A percentile compares a stretch with the other conserved stretches of the same genome.
These are phyloP conservation scores for Eulemur macaco DNA, from an alignment of 2,113 vertebrate species.

Conservation along the genomic window DNA sequence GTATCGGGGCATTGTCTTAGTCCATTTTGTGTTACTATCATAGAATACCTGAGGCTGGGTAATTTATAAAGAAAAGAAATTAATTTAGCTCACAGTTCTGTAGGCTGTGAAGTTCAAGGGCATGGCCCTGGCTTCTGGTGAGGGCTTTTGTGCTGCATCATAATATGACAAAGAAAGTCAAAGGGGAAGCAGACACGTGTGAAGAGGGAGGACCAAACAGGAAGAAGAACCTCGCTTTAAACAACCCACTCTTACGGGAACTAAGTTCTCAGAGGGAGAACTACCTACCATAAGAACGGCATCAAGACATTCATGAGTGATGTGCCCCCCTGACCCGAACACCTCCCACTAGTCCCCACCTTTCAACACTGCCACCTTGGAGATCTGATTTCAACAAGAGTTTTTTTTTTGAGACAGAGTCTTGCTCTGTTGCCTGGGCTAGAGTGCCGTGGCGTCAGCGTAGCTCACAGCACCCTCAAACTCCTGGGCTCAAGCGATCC, in stretches of 20 bases:
- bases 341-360: not conserved
- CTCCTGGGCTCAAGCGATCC: no score
- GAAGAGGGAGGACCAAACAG: not conserved
- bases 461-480: no score
- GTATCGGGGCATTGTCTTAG: not conserved
- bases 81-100: not conserved
- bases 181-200: not conserved
- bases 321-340: not conserved
- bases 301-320: not conserved
- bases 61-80: not conserved
- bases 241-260: not conserved
- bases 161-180: not conserved
- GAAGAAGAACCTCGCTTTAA: not conserved
- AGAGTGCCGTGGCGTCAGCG: no score
- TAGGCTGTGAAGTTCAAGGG: not conserved
- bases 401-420: not conserved
- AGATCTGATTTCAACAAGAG: not conserved
- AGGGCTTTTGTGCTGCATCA: not conserved
- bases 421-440: no score
- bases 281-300: not conserved
- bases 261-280: not conserved
- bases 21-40: not conserved
- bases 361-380: not conserved
- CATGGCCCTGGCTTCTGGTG: not conserved
- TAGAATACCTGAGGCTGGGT: not conserved